phyloP scores from a whole-genome alignment of 2,113 vertebrate genomes.

The Xiphophorus couchianus region DNA sequence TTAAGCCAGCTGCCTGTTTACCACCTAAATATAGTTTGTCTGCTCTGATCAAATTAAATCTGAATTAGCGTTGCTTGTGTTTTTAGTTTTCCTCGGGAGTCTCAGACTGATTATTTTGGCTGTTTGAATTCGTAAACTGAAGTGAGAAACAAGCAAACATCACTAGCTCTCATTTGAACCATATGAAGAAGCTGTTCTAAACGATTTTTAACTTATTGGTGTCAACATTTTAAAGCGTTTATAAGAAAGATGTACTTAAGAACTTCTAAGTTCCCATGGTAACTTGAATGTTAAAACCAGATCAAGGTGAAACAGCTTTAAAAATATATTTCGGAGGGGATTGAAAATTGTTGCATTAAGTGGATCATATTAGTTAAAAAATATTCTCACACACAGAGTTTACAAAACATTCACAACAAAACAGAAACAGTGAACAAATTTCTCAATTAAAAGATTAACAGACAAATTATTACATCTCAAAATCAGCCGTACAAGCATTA shows the following conservation, averaged over 20 bases:
- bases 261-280: too few species aligned
- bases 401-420: neutral
- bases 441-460: neutral
- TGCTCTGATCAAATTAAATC: conserved; percentile 43
- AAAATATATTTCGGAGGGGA: too few species aligned
- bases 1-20: neutral
- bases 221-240: conserved; percentile 2
- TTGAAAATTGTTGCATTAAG: too few species aligned
- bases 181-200: neutral
- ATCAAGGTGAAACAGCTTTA: too few species aligned
- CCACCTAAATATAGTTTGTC: conserved; percentile 11
- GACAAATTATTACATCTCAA: neutral
- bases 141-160: conserved; percentile 24
- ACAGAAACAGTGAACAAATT: neutral
- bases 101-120: conserved; percentile 18
- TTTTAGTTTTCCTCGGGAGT: conserved; percentile 23
- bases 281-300: too few species aligned
- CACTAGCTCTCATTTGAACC: neutral
- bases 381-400: neutral
- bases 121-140: conserved; percentile 20
- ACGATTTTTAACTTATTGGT: conserved; percentile 19
- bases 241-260: neutral
- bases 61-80: conserved; percentile 25
- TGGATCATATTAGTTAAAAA: too few species aligned
- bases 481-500: neutral